These are phyloP conservation scores for Danaus chrysippus DNA, from an alignment of 2,888 invertebrate genomes.

Conservation along the genomic window DNA sequence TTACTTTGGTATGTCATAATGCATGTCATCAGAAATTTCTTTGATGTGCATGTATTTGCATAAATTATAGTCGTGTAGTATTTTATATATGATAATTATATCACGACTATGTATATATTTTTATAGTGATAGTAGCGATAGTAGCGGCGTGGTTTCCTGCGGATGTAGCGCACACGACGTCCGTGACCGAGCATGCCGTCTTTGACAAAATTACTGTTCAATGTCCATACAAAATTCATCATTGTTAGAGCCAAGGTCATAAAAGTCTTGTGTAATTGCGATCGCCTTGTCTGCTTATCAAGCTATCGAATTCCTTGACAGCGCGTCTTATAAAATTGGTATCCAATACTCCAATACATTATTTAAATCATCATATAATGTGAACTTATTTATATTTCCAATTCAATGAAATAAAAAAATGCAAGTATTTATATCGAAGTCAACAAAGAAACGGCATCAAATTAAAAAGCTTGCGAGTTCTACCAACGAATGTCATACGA, in stretches of 20 bases:
- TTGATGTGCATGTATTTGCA: no score
- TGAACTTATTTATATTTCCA: no score
- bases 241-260: constrained; percentile 4
- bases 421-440: neutral
- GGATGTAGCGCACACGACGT: constrained; percentile 72
- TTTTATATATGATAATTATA: constrained; percentile 27
- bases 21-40: no score
- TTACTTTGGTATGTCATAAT: no score
- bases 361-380: no score
- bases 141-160: constrained; percentile 69
- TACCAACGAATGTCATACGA: no score
- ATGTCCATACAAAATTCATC: neutral
- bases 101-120: constrained; percentile 23
- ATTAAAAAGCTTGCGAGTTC: neutral
- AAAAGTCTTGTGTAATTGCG: neutral
- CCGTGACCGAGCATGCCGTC: constrained; percentile 60
- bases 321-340: no score
- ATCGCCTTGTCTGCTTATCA: no score
- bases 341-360: no score
- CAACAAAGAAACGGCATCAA: neutral
- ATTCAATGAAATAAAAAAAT: neutral
- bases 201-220: constrained; percentile 34
- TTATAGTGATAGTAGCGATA: constrained; percentile 30
- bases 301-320: no score
- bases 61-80: neutral